These are phyloP conservation scores for Axis porcinus DNA, from an alignment of 2,113 vertebrate genomes.

Conservation along the genomic window DNA sequence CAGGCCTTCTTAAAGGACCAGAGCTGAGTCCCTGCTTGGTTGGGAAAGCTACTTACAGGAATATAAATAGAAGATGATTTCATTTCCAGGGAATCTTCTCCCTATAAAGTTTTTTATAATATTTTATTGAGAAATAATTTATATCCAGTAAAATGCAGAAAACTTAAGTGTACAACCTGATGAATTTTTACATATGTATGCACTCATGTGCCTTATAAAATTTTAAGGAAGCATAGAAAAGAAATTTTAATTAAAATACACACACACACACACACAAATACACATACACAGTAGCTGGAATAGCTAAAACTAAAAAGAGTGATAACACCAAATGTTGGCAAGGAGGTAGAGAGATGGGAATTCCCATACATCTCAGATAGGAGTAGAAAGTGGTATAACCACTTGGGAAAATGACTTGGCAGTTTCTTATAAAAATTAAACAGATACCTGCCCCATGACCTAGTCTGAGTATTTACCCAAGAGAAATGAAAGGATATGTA, in stretches of 20 bases:
- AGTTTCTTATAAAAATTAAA: constrained; percentile 23
- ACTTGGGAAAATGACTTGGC: neutral
- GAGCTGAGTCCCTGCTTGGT: neutral
- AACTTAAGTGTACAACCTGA: neutral
- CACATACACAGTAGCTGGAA: neutral
- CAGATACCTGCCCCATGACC: neutral
- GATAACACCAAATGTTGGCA: neutral
- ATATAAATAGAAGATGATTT: constrained; percentile 19
- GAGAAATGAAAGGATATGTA: neutral
- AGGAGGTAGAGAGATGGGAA: neutral
- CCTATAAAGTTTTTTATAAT: neutral
- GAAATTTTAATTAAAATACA: constrained; percentile 15
- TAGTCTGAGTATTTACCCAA: neutral
- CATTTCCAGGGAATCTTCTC: constrained; percentile 30
- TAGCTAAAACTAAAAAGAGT: neutral
- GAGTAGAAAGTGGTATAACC: neutral
- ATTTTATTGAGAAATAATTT: constrained; percentile 46
- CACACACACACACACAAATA: neutral
- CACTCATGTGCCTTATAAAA: neutral
- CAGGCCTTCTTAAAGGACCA: neutral
- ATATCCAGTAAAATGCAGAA: neutral
- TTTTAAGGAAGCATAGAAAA: constrained; percentile 32
- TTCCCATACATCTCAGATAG: neutral
- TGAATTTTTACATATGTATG: constrained; percentile 10
- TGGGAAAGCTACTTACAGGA: neutral